Base-by-base conservation (phyloP, 2,888 invertebrate species). In the Oasisia sp. region DNA sequence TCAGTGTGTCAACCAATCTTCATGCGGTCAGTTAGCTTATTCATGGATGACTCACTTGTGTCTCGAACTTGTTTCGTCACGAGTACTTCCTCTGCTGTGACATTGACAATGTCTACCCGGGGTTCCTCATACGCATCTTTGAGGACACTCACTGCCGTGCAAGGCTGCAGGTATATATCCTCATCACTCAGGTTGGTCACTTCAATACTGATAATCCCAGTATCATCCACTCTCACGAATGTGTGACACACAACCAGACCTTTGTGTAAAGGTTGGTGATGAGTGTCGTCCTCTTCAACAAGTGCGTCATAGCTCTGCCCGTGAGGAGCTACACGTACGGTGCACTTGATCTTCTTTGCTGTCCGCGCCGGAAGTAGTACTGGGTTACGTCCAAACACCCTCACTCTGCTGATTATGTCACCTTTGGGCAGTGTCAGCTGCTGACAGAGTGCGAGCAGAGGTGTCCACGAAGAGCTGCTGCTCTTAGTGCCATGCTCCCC, bases 401-500 rank as follows among this genome's bases (percentile, higher is more conserved):
- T 74, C 74, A 74, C 74, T 74, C 74, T 74, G 74, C 74, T 27
- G 74, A 74, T 74, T 19, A 74, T 27, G 27, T 74, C 74, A 74
- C 27, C 74, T 74, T 74, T 74, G 19, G 74, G 27, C 74, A 74
- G 74, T 19, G 74, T 74, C 56, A 56, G 4, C n/a, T 74, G 74
- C 74, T 74, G 74, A 74, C 19, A 74, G 74, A 74, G 74, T 19
- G 74, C 27, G 19, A 74, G 74, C 27, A 74, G 74, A 74, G 74
- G 74, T 74, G 74, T 27, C 74, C 74, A 14, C 14, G 27, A 74
- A 74, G 19, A 74, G 74, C 74, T 27, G 74, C 74, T 74, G 93
- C n/a, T 44, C 91, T 45, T 74, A 50, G 11, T 50, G 50, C 50
- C 12, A 74, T 74, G 19, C 74, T 27, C 74, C 27, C 7, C 74